phyloP scores from a whole-genome alignment of 2,113 vertebrate species.

The Ceuthmochares aereus region DNA sequence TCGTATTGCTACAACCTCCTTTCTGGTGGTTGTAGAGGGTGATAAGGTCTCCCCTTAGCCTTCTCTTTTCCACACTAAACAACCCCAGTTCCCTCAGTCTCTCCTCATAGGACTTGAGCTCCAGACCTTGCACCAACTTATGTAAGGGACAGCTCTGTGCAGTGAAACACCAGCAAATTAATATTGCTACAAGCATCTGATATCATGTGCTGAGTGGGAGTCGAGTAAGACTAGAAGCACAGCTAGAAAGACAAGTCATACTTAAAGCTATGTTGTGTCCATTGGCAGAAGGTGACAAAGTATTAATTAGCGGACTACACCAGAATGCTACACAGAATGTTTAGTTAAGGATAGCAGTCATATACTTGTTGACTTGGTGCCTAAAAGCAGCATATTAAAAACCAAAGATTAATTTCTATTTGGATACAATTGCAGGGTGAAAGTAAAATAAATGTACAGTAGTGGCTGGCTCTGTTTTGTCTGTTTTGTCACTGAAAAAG shows the following conservation, averaged over 20 bases:
- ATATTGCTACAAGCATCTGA: neutral
- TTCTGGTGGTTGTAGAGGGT: neutral
- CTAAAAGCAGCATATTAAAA: neutral
- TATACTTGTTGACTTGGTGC: neutral
- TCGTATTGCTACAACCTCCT: neutral
- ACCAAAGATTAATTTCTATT: neutral
- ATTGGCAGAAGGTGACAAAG: accelerated
- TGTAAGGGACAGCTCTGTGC: neutral
- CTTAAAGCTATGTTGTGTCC: neutral
- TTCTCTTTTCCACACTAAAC: neutral
- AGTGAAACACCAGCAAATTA: neutral
- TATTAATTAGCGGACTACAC: neutral
- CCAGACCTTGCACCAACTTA: neutral
- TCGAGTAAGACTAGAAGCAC: neutral
- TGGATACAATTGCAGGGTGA: neutral
- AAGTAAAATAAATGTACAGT: neutral
- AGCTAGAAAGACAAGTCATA: neutral
- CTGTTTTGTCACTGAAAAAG: neutral
- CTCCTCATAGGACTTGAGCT: neutral
- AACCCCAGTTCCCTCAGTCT: accelerated
- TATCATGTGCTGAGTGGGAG: accelerated
- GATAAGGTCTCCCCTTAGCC: neutral
- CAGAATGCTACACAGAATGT: neutral
- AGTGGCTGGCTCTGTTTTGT: neutral
- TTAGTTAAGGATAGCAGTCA: neutral